These are phyloP conservation scores for Gonioctena quinquepunctata DNA, from an alignment of 1,140 invertebrate genomes.

Conservation along the genomic window DNA sequence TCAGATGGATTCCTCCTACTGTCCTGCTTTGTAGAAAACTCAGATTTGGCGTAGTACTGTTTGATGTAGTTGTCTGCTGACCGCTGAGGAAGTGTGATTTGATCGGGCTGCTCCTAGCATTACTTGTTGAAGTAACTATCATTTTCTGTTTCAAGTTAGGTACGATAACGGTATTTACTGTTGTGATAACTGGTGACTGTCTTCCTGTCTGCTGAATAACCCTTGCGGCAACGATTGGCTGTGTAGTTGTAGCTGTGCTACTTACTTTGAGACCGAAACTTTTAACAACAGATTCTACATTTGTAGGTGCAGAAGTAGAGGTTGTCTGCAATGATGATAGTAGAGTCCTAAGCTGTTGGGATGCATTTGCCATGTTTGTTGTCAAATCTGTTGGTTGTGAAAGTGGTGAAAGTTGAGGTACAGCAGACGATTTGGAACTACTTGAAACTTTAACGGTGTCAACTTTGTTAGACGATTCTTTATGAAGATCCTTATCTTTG, in stretches of 20 bases:
- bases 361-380: constrained; percentile 70
- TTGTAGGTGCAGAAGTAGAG: constrained; percentile 45
- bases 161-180: constrained; percentile 42
- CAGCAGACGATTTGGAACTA: constrained; percentile 57
- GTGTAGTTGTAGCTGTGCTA: constrained; percentile 23
- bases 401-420: constrained; percentile 70
- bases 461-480: constrained; percentile 29
- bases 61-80: constrained; percentile 49
- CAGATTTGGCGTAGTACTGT: constrained; percentile 35
- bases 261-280: constrained; percentile 36
- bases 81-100: constrained; percentile 8
- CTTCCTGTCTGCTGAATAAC: constrained; percentile 35
- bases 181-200: constrained; percentile 27
- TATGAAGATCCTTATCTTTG: constrained; percentile 22
- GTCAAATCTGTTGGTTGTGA: constrained; percentile 72
- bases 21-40: constrained; percentile 24
- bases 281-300: constrained; percentile 41
- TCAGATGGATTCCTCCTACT: constrained; percentile 30
- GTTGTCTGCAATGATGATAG: constrained; percentile 63
- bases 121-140: constrained; percentile 5
- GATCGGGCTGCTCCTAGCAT: constrained; percentile 11
- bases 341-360: constrained; percentile 67
- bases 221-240: constrained; percentile 35
- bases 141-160: constrained; percentile 43
- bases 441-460: constrained; percentile 42